Conservation (phyloP, 2,797 vertebrate species). For the Aeoliscus strigatus region DNA sequence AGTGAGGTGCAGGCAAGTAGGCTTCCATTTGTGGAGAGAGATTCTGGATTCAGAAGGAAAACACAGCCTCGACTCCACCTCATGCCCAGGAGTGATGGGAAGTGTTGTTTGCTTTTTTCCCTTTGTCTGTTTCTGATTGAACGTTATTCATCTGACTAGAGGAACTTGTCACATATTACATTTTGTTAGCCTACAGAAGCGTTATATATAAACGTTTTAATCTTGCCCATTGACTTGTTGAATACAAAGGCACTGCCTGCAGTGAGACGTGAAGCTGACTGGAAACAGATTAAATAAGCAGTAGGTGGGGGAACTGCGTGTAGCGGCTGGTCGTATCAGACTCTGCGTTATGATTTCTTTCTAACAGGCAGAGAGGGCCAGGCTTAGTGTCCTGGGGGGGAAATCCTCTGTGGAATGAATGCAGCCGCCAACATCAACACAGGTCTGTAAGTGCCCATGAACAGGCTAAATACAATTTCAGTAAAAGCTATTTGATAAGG, state of each 20-base stretch:
- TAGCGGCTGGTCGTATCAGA: constrained; percentile 8
- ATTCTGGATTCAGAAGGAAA: constrained; percentile 3
- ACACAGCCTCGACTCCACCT: constrained; percentile 9
- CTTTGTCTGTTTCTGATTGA: neutral
- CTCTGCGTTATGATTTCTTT: constrained; percentile 11
- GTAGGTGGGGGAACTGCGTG: constrained; percentile 5
- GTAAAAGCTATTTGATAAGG: constrained; percentile 4
- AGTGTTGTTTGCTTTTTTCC: neutral
- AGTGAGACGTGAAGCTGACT: constrained; percentile 11
- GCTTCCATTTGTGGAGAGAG: constrained; percentile 8
- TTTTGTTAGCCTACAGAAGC: no score
- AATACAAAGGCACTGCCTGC: neutral
- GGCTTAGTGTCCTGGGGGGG: constrained; percentile 37
- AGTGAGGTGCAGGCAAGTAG: neutral
- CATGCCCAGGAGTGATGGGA: neutral
- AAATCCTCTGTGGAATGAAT: constrained; percentile 55
- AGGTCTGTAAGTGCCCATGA: constrained; percentile 30
- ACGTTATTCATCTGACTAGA: no score
- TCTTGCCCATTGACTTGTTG: no score
- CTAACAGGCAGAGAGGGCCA: constrained; percentile 10
- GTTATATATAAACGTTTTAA: neutral
- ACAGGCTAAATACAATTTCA: constrained; percentile 22
- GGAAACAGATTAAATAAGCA: constrained; percentile 13
- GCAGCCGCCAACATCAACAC: constrained; percentile 52
- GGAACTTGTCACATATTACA: neutral